Evolutionary conservation across 2,888 invertebrate species (phyloP).

Genomic region (Serrognathus titanus): DNA sequence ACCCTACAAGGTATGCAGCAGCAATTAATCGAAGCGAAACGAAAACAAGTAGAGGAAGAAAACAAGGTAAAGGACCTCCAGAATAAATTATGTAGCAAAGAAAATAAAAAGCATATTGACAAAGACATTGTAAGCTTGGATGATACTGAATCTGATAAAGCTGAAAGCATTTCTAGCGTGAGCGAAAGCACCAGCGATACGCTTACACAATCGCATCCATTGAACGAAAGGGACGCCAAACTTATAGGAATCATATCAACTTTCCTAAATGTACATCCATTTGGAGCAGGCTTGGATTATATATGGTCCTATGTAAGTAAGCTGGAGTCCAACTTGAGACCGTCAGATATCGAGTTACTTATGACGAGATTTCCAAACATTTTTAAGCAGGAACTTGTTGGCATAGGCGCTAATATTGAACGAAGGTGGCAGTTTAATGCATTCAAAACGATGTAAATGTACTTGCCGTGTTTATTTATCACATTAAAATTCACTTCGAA

Average conservation of each 20-base stretch:
- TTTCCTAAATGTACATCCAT: slow-evolving; percentile 89
- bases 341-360: slow-evolving; percentile 73
- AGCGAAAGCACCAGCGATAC: slow-evolving; percentile 41
- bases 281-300: slow-evolving; percentile 86
- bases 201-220: slow-evolving; percentile 17
- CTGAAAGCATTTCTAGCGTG: slow-evolving; percentile 33
- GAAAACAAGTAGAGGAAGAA: slow-evolving; percentile 55
- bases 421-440: slow-evolving; percentile 84
- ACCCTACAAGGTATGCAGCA: slow-evolving; percentile 61
- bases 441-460: slow-evolving; percentile 43
- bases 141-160: slow-evolving; percentile 45
- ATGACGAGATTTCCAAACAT: slow-evolving; percentile 76
- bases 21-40: slow-evolving; percentile 57
- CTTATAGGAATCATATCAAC: slow-evolving; percentile 85
- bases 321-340: slow-evolving; percentile 67
- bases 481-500: too few relatives aligned
- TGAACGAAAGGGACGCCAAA: slow-evolving; percentile 64
- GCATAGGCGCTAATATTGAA: slow-evolving; percentile 83
- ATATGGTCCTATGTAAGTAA: slow-evolving; percentile 88
- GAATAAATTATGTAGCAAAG: slow-evolving; percentile 29
- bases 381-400: slow-evolving; percentile 74
- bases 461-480: too few relatives aligned
- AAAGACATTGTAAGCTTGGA: slow-evolving; percentile 52
- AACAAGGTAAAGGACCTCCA: slow-evolving; percentile 54
- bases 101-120: slow-evolving; percentile 29